phyloP scores from a whole-genome alignment of 2,888 invertebrate genomes.

The Philonicus albiceps region DNA sequence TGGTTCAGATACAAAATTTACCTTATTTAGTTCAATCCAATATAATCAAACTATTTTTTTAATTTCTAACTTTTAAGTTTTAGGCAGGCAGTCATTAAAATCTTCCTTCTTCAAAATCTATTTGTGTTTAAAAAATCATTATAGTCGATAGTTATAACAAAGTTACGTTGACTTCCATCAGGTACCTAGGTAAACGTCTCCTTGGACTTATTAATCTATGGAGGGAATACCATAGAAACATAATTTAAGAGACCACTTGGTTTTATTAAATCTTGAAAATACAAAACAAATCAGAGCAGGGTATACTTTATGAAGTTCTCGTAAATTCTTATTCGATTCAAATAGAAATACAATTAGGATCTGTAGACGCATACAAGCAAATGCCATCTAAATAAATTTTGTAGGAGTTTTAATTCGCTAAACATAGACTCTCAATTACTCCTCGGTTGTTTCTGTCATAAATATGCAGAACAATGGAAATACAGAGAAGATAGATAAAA shows the following conservation, averaged over 20 bases:
- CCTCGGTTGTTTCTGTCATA: neutral
- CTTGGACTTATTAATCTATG: neutral
- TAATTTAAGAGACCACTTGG: neutral
- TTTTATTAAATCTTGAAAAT: neutral
- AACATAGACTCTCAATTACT: neutral
- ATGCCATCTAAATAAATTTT: neutral
- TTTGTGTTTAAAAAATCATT: no score
- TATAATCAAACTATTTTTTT: no score
- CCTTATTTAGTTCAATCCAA: no score
- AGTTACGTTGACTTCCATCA: no score
- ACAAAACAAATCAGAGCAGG: neutral
- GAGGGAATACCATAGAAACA: neutral
- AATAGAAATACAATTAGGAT: neutral
- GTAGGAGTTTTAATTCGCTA: neutral
- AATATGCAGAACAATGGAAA: neutral
- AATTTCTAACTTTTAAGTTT: no score
- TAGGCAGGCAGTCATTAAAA: no score
- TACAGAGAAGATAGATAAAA: neutral
- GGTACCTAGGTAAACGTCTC: neutral
- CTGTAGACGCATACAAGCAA: neutral
- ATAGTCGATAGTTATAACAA: no score
- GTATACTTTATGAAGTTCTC: neutral
- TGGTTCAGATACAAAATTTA: no score
- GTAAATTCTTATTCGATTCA: neutral
- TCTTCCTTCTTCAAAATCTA: no score